Evolutionary conservation across 2,113 vertebrate species (phyloP), one percentile per base, ranked within the genome.

Genomic region (Dendropsophus ebraccatus): DNA sequence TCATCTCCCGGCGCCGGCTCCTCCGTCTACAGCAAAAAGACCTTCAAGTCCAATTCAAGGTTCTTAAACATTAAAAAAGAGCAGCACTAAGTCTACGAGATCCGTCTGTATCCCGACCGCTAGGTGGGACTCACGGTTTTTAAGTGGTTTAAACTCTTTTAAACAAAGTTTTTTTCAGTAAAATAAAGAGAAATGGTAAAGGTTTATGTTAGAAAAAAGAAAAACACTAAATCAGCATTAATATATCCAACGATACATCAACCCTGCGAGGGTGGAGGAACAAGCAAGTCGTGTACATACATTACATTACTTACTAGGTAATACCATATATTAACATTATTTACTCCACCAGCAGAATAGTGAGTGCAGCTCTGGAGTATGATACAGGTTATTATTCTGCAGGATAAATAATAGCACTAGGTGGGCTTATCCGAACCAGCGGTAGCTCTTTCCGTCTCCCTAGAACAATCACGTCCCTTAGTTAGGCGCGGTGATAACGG

Each of bases 1-100:
- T 84, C 74, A 78, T 76, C 77, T 49, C 84, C 79, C 60, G 77
- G 3, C 56, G 21, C 41, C 88, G 52, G 79, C 79, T 88, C 73
- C 70, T 32, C 72, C 21, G 82, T 21, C 50, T 69, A 9, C 75
- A 23, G 83, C 75, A 70, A 70, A 14, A 85, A 85, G 62, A 85
- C 84, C 84, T 85, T 85, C 84, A 85, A 79, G 75, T 56, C 16
- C 32, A 45, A 79, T 85, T 85, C 84, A 85, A 85, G 84, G 75
- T 76, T 79, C 77, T 69, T 67, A 67, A 78, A 78, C 74, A 85
- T 85, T 78, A 56, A 78, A 65, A 23, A 85, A 85, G 74, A 78
- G 74, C 83, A 56, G 14, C 14, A 30, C 30, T 7, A 16, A 25
- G 23, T 60, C 14, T 75, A 49, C 23, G 19, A 23, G 2, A n/a